Evolutionary conservation across 2,888 invertebrate species (phyloP), one percentile per base, ranked within the genome.

Genomic region (Volucella bombylans): DNA sequence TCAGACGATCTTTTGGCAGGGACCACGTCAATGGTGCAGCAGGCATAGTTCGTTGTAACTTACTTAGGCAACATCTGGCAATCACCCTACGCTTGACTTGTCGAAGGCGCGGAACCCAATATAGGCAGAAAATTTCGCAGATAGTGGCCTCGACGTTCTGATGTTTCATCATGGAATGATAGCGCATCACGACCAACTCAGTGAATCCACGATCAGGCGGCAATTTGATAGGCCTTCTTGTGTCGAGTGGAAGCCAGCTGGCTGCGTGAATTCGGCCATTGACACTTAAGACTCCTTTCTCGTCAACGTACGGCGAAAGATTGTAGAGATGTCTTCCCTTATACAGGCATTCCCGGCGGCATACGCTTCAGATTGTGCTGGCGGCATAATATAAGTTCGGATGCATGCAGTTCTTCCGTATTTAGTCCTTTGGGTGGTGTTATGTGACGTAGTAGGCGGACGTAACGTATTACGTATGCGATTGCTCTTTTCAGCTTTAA

Each of bases 81-180:
- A 73, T 73, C 4, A 73, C 52, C 12, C 45, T 73, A 11, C 61
- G 64, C 12, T 78, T 15, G 11, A 67, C 18, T 38, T 55, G 41
- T 23, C 72, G 43, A 11, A 73, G 10, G 4, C 50, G 52, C 23
- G 67, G 68, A 15, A 77, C 14, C 68, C 82, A 78, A 23, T 59
- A 77, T 11, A 18, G 62, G 65, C 4, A 2, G 4, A 64, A 47
- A 68, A 87, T 31, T 68, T 81, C 45, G 10, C 15, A 50, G n/a
- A 86, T 86, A 65, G 61, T 77, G 1, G 82, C 79, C 54, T 82
- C 86, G 47, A 77, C 47, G 12, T 87, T 80, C 54, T 86, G 74
- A 31, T 86, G 81, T 41, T 65, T 68, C 72, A 81, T 86, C 2
- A 38, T 12, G 15, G 62, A 39, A 23, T 77, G 23, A 31, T 31